A percentile compares a stretch with the other conserved stretches of the same genome.
These are phyloP conservation scores for Mystacornis crossleyi DNA, from an alignment of 2,113 vertebrate species.

Conservation along the genomic window DNA sequence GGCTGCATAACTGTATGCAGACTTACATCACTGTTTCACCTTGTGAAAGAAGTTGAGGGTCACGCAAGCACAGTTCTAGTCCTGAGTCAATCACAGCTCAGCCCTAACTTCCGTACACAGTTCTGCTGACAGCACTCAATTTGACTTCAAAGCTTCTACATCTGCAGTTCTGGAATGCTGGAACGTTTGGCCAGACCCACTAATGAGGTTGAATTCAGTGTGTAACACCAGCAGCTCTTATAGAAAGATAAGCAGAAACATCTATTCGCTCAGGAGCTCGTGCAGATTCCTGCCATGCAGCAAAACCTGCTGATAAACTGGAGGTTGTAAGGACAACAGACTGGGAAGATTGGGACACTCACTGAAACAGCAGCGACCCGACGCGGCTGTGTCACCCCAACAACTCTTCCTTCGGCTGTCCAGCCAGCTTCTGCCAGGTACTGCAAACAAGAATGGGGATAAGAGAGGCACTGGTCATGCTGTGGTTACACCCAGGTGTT, in stretches of 20 bases:
- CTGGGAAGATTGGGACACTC: slow-evolving; percentile 23
- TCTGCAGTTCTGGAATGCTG: background rate
- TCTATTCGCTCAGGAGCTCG: background rate
- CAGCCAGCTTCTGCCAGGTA: slow-evolving; percentile 97
- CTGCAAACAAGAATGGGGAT: slow-evolving; percentile 47
- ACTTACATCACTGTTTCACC: background rate
- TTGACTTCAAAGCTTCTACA: background rate
- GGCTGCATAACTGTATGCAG: background rate
- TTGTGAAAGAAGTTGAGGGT: background rate
- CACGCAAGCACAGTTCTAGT: background rate
- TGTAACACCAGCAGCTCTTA: background rate
- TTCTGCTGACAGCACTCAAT: background rate
- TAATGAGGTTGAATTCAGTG: background rate
- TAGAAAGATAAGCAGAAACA: background rate
- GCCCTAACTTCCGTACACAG: background rate
- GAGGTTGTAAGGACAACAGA: background rate
- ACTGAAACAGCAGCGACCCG: slow-evolving; percentile 95
- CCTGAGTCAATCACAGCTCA: background rate
- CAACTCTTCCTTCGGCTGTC: slow-evolving; percentile 92
- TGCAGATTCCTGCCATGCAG: background rate
- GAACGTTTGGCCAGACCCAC: background rate
- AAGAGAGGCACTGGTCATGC: background rate
- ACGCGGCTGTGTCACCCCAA: slow-evolving; percentile 95
- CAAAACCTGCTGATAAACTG: background rate
- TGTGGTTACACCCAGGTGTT: background rate